A percentile compares a stretch with the other conserved stretches of the same genome.
Evolutionary conservation across 2,888 invertebrate species (phyloP).

Genomic region (Chironomus riparius): DNA sequence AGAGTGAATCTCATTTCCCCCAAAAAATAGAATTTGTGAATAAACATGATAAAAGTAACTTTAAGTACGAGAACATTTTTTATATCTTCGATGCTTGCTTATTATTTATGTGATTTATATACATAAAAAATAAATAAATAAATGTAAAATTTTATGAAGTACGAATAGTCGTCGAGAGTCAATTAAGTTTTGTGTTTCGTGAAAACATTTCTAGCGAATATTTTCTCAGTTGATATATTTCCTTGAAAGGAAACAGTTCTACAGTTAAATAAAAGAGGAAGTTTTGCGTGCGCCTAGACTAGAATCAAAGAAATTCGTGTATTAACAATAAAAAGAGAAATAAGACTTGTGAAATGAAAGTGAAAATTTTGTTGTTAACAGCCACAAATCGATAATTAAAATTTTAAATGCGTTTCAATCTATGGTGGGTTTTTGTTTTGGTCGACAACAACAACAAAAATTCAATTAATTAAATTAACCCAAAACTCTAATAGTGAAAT

Average conservation of each 20-base stretch:
- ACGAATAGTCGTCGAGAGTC: conserved; percentile 1
- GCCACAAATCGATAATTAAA: not conserved
- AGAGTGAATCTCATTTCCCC: not conserved
- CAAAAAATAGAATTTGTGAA: not conserved
- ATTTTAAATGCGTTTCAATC: conserved; percentile 19
- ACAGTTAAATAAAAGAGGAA: not conserved
- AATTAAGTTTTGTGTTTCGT: conserved; percentile 5
- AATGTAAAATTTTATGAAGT: conserved; percentile 5
- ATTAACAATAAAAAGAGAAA: not conserved
- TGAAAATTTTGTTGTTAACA: not conserved
- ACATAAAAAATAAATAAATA: not conserved
- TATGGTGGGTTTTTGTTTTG: conserved; percentile 7
- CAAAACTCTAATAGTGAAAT: not conserved
- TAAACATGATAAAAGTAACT: not conserved
- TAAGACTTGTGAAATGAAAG: conserved; percentile 2
- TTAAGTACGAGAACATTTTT: not conserved
- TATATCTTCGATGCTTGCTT: not conserved
- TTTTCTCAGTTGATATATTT: conserved; percentile 5
- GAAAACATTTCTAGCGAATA: not conserved
- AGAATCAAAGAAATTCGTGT: not conserved
- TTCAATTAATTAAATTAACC: not conserved
- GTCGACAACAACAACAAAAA: not conserved
- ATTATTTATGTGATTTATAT: not conserved
- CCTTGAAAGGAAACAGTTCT: conserved; percentile 15
- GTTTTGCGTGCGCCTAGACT: not conserved